These are phyloP conservation scores for Amblyjoppa proteus DNA, from an alignment of 2,888 invertebrate species.

Conservation along the genomic window DNA sequence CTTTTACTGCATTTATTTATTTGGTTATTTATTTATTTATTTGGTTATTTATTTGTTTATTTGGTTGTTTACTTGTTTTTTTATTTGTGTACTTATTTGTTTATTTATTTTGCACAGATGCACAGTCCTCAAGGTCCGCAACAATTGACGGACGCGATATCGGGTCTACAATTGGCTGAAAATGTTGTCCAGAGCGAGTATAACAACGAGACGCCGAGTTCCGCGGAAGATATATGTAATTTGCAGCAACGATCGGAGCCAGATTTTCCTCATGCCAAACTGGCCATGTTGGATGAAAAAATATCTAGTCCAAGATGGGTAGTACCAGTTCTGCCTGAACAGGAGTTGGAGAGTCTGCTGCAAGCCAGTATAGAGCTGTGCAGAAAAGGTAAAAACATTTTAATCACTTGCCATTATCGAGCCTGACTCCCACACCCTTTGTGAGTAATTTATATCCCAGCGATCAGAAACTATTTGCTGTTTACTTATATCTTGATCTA, in stretches of 20 bases:
- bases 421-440: too few species aligned
- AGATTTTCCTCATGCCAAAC: slow-evolving; percentile 94
- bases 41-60: slow-evolving; percentile 15
- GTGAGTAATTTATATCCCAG: too few species aligned
- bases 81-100: too few species aligned
- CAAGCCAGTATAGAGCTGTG: slow-evolving; percentile 96
- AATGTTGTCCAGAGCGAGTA: slow-evolving; percentile 81
- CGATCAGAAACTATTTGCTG: too few species aligned
- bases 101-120: slow-evolving; percentile 74
- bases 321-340: slow-evolving; percentile 98
- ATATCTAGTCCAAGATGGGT: slow-evolving; percentile 98
- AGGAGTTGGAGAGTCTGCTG: slow-evolving; percentile 96
- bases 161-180: slow-evolving; percentile 82
- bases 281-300: slow-evolving; percentile 97
- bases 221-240: slow-evolving; percentile 78
- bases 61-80: neutral
- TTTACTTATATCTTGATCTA: too few species aligned
- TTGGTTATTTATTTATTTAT: slow-evolving; percentile 2
- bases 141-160: slow-evolving; percentile 82
- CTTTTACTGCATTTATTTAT: neutral
- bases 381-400: slow-evolving; percentile 88
- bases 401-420: neutral
- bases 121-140: slow-evolving; percentile 83
- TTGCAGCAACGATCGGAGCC: slow-evolving; percentile 86
- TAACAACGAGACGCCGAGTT: slow-evolving; percentile 77